Conservation (phyloP, 1,140 invertebrate genomes). For the Vanessa tameamea region DNA sequence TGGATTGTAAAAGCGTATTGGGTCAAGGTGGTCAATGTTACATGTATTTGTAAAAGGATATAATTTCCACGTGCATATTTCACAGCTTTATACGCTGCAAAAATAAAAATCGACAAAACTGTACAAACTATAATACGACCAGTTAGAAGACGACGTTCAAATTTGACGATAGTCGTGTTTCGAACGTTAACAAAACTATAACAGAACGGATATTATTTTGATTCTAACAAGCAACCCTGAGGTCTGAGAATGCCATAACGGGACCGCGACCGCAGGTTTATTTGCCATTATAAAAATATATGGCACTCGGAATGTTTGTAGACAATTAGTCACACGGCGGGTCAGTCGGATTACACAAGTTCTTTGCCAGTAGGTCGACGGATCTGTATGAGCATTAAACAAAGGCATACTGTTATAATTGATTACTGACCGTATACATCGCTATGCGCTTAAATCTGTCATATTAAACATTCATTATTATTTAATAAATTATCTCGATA, state of each 20-base stretch:
- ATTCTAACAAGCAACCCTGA: not conserved
- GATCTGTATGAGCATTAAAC: not conserved
- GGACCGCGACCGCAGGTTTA: constrained; percentile 34
- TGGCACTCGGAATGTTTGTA: constrained; percentile 26
- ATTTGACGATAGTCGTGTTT: no score
- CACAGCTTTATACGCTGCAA: not conserved
- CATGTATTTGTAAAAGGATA: not conserved
- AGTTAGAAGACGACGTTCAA: no score
- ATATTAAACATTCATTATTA: not conserved
- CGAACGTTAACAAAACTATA: no score
- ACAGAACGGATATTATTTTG: not conserved
- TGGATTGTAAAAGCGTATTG: not conserved
- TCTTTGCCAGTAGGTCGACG: not conserved
- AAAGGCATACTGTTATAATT: not conserved
- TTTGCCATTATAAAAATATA: constrained; percentile 38
- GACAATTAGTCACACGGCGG: constrained; percentile 35
- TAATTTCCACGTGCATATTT: not conserved
- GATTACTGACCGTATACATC: not conserved
- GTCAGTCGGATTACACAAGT: constrained; percentile 14
- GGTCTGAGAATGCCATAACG: constrained; percentile 27
- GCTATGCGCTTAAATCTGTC: not conserved
- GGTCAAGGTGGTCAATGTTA: not conserved
- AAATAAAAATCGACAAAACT: not conserved
- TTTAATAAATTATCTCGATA: not conserved
- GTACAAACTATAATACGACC: not conserved